Conservation (phyloP, 2,888 invertebrate species). For the Agrotis segetum region DNA sequence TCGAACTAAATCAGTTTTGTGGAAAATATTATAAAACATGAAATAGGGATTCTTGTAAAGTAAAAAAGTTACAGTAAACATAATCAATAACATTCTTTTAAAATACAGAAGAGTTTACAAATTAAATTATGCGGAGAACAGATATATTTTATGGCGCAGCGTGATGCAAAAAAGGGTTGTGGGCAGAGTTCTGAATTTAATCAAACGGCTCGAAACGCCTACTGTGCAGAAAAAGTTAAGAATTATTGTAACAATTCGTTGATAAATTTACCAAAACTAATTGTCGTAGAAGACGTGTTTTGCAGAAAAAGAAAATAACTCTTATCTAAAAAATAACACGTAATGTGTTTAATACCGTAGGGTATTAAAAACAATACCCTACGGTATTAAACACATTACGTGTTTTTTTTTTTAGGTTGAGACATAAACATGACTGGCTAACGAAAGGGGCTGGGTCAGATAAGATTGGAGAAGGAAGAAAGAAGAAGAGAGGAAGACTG, state of each 20-base stretch:
- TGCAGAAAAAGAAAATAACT: not conserved
- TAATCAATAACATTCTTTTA: conserved; percentile 14
- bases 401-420: too few species aligned
- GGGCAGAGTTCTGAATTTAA: conserved; percentile 58
- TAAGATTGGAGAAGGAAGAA: too few species aligned
- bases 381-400: too few species aligned
- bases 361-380: too few species aligned
- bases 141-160: conserved; percentile 76
- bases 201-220: conserved; percentile 62
- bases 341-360: not conserved
- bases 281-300: not conserved
- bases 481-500: too few species aligned
- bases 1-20: too few species aligned
- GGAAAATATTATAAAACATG: too few species aligned
- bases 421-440: too few species aligned
- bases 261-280: not conserved
- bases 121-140: conserved; percentile 50
- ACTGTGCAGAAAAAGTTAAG: conserved; percentile 40
- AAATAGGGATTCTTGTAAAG: not conserved
- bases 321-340: not conserved
- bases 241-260: not conserved
- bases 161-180: conserved; percentile 80
- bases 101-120: conserved; percentile 16
- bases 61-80: not conserved
- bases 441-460: too few species aligned